phyloP scores from a whole-genome alignment of 2,797 vertebrate genomes.

The Enteromius unitaeniatus region DNA sequence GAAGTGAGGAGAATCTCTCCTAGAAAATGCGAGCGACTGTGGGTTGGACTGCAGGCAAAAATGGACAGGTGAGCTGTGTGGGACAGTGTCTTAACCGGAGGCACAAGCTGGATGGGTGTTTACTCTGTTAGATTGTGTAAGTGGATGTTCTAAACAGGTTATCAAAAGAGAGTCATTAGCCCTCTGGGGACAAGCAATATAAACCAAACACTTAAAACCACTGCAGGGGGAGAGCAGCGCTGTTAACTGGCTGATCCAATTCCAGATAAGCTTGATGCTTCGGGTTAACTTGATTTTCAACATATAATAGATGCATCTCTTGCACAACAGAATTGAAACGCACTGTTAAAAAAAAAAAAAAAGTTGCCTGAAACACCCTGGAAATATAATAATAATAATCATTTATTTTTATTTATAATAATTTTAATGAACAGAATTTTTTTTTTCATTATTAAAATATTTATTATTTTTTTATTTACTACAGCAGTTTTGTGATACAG shows the following conservation, averaged over 20 bases:
- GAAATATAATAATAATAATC: not conserved
- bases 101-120: slow-evolving; percentile 32
- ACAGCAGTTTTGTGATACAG: not conserved
- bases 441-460: too few species aligned
- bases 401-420: not conserved
- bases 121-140: slow-evolving; percentile 20
- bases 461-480: too few species aligned
- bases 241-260: slow-evolving; percentile 5
- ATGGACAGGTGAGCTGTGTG: slow-evolving; percentile 21
- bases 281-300: not conserved
- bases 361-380: too few species aligned
- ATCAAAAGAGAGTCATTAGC: slow-evolving; percentile 17
- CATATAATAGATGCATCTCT: not conserved
- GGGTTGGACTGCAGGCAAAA: slow-evolving; percentile 23
- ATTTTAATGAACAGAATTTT: not conserved
- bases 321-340: not conserved
- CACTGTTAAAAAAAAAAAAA: not conserved
- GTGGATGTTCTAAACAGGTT: slow-evolving; percentile 44
- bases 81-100: slow-evolving; percentile 29
- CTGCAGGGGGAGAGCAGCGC: not conserved
- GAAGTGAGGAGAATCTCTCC: not conserved
- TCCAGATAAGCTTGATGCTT: not conserved
- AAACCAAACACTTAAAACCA: slow-evolving; percentile 17
- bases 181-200: slow-evolving; percentile 41
- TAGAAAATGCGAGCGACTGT: not conserved